Evolutionary conservation across 2,113 vertebrate species (phyloP).

Genomic region (Myanophis thanlyinensis): DNA sequence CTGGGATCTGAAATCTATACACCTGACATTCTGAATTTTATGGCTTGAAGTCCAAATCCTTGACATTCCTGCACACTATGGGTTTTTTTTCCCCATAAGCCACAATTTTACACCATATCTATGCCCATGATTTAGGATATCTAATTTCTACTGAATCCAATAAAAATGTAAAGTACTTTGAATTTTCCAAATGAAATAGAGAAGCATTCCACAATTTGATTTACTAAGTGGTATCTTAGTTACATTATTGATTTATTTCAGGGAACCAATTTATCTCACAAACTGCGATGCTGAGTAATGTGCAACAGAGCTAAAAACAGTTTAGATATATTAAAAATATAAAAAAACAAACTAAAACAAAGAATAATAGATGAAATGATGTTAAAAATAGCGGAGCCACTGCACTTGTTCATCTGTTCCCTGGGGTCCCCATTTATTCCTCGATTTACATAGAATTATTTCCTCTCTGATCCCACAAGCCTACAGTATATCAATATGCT

Average conservation of each 20-base stretch:
- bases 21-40: constrained; percentile 36
- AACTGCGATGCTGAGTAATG: background rate
- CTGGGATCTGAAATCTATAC: background rate
- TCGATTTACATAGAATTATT: constrained; percentile 22
- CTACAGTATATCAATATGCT: constrained; percentile 44
- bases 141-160: background rate
- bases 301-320: background rate
- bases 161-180: background rate
- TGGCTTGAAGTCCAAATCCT: background rate
- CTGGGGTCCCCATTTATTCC: background rate
- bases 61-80: constrained; percentile 28
- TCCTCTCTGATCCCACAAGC: constrained; percentile 36
- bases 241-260: background rate
- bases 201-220: background rate
- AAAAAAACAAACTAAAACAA: background rate
- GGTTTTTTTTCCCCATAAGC: constrained; percentile 10
- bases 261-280: background rate
- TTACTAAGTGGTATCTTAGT: background rate
- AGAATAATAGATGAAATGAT: background rate
- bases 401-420: background rate
- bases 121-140: background rate
- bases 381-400: background rate
- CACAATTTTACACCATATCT: constrained; percentile 48
- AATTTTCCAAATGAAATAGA: background rate
- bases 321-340: background rate